Base-by-base conservation (phyloP, 2,888 invertebrate genomes). In the Andrena marginata region DNA sequence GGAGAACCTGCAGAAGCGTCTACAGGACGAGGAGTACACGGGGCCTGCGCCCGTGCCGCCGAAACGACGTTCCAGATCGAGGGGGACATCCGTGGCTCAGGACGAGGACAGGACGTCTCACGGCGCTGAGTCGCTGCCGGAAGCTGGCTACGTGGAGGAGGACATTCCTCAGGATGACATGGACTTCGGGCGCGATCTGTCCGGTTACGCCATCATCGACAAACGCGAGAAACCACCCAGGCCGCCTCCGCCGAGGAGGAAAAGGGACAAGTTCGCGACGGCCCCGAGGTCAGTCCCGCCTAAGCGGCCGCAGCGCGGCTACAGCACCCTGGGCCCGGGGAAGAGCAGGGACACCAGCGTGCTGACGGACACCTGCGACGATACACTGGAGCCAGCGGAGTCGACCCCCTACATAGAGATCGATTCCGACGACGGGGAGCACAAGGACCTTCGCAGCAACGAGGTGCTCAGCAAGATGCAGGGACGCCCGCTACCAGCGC, bases 381-480 rank as follows among this genome's bases (percentile, higher is more conserved):
- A 8, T 13, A 60, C 20, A 1, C 0, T 82, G 7, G 29, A 77
- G 10, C 73, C 84, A 16, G 13, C 73, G 6, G 91, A 90, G 2
- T 84, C 87, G 0, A 95, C 95, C 1, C 96, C 96, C 69, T 96
- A 96, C 88, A 95, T 95, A 59, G 96, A 96, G 94, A 95, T 96
- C 70, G 95, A 96, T 71, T 95, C 95, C 0, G 89, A 88, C 26
- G 87, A 85, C 2, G 85, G 84, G 91, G 62, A 94, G 84, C 95
- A 95, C 67, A 96, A 96, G 89, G 95, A 96, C 90, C 94, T 97
- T 64, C 96, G 97, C 82, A 97, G 97, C 26, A 97, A 97, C 8
- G 97, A 96, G 82, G 95, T 97, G 60, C 95, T 98, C 2, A 97
- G 96, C 90, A 97, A 97, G 94, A 98, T 98, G 96, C 97, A 97